A percentile compares a stretch with the other conserved stretches of the same genome.
Evolutionary conservation across 37 sponge, comb jelly and placozoan genomes (phyloP).

Genomic region (Cladorhizidae sp.): DNA sequence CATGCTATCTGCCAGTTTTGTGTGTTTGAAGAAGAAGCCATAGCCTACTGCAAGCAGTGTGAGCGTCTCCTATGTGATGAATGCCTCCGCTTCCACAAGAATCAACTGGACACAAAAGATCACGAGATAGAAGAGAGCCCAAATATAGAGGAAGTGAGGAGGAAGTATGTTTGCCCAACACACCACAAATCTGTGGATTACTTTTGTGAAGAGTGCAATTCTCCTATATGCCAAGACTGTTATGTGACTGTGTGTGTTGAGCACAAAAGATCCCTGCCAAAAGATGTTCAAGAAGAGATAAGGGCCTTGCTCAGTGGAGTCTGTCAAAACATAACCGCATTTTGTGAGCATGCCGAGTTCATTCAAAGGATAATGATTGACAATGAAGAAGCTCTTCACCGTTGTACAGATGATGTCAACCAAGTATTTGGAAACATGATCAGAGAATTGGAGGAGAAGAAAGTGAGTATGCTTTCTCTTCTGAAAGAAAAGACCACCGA

Average conservation of each 20-base stretch:
- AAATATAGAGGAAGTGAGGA: not conserved
- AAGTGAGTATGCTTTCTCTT: too few relatives aligned
- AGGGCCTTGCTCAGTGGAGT: not conserved
- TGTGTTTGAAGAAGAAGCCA: not conserved
- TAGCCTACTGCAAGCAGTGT: conserved; percentile 4
- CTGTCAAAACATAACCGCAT: not conserved
- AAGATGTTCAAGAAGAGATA: not conserved
- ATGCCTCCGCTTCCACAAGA: not conserved
- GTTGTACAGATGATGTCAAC: not conserved
- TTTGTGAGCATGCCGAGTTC: not conserved
- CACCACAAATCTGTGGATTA: not conserved
- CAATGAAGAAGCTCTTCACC: not conserved
- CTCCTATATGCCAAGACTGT: conserved; percentile 14
- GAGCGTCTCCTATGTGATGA: conserved; percentile 4
- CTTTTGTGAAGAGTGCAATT: not conserved
- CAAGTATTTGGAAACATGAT: not conserved
- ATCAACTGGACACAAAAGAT: not conserved
- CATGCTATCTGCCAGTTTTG: not conserved
- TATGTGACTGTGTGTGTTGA: not conserved
- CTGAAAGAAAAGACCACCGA: not conserved
- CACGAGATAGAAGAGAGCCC: not conserved
- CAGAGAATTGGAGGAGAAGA: not conserved
- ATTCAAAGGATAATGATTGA: not conserved
- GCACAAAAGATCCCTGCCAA: not conserved
- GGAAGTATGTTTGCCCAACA: not conserved